phyloP scores from a whole-genome alignment of 2,797 vertebrate species.

The Tauraco hartlaubi region DNA sequence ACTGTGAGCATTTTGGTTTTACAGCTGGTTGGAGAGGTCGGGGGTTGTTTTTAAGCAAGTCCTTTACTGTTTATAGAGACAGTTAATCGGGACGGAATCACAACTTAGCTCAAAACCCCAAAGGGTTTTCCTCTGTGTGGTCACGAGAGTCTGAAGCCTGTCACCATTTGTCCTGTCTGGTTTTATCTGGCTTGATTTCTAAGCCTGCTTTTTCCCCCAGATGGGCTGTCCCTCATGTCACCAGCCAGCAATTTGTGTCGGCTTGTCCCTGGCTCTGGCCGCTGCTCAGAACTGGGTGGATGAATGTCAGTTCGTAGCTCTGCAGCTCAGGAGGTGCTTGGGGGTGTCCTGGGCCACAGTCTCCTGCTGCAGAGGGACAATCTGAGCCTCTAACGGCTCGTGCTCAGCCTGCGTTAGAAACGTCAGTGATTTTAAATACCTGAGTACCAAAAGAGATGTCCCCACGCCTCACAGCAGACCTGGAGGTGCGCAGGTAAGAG shows the following conservation, averaged over 20 bases:
- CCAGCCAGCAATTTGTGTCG: neutral
- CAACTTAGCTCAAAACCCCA: neutral
- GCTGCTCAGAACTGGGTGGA: neutral
- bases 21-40: neutral
- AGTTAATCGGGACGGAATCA: neutral
- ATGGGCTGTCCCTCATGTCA: neutral
- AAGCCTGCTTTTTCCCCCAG: neutral
- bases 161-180: neutral
- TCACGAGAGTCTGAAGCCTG: neutral
- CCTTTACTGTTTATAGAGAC: neutral
- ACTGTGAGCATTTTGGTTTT: neutral
- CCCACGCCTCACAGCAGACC: fast-evolving
- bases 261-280: neutral
- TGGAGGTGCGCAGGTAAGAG: neutral
- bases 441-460: neutral
- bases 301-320: neutral
- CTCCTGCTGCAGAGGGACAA: neutral
- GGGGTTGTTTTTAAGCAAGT: neutral
- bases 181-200: neutral
- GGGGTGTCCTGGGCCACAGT: neutral
- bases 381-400: neutral
- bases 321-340: neutral
- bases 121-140: neutral
- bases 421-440: neutral
- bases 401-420: neutral